These are phyloP conservation scores for Thaumatotibia leucotreta DNA, from an alignment of 1,140 invertebrate genomes.

Conservation along the genomic window DNA sequence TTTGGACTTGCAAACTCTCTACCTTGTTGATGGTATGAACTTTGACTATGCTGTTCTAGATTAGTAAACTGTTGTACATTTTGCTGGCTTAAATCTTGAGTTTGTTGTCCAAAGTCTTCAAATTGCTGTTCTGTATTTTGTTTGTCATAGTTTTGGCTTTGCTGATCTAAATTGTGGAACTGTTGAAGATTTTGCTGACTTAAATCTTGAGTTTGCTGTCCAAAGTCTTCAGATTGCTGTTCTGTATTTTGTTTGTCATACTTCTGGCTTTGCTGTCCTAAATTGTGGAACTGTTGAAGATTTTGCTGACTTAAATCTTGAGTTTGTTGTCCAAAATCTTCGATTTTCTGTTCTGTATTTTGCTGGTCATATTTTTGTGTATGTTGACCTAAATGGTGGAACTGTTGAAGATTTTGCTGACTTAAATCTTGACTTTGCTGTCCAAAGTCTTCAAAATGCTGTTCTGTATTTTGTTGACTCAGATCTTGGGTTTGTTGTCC, in stretches of 20 bases:
- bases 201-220: constrained; percentile 25
- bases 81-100: constrained; percentile 19
- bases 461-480: neutral
- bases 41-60: neutral
- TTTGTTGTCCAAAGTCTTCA: constrained; percentile 25
- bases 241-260: constrained; percentile 21
- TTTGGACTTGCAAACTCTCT: neutral
- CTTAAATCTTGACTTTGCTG: constrained; percentile 21
- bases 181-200: constrained; percentile 20
- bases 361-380: constrained; percentile 24
- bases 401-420: constrained; percentile 13
- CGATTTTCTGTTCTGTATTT: constrained; percentile 23
- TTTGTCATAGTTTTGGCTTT: constrained; percentile 27
- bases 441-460: constrained; percentile 19
- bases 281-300: constrained; percentile 24
- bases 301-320: constrained; percentile 20
- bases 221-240: constrained; percentile 16
- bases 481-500: constrained; percentile 20
- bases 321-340: constrained; percentile 27
- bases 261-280: constrained; percentile 25
- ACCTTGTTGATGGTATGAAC: neutral
- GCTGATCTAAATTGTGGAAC: constrained; percentile 29
- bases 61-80: neutral
- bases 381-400: constrained; percentile 20
- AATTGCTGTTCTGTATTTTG: constrained; percentile 14